Evolutionary conservation across 1,140 invertebrate species (phyloP).

Genomic region (Drosophila erecta): DNA sequence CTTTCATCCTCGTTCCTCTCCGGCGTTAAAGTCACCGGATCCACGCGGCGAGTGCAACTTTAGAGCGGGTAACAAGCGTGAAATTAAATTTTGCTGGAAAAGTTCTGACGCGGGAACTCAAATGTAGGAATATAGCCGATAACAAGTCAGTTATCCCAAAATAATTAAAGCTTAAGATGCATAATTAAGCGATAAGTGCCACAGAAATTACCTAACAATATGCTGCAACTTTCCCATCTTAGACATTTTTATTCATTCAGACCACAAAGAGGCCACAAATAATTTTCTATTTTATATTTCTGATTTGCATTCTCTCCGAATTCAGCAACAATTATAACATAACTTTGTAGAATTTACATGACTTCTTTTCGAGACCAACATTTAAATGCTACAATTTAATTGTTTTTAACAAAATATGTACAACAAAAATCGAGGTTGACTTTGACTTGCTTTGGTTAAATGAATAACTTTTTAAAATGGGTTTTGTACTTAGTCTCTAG

Average conservation of each 20-base stretch:
- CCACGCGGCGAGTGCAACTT: conserved; percentile 26
- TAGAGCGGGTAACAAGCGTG: conserved; percentile 40
- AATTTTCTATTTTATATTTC: conserved; percentile 27
- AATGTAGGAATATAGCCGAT: conserved; percentile 11
- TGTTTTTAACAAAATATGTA: conserved; percentile 28
- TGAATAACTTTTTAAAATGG: conserved; percentile 20
- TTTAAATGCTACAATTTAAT: conserved; percentile 34
- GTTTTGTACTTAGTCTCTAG: conserved; percentile 37
- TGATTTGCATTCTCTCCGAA: conserved; percentile 53
- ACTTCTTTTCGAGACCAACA: conserved; percentile 7
- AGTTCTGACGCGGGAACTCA: conserved; percentile 14
- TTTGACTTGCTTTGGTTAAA: conserved; percentile 8
- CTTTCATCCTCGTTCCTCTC: conserved; percentile 17
- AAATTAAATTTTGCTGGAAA: conserved; percentile 37
- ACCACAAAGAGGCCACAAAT: not conserved
- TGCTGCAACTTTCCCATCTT: not conserved
- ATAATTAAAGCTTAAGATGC: not conserved
- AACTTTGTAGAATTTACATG: conserved; percentile 25
- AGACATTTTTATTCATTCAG: not conserved
- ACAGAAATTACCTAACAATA: not conserved
- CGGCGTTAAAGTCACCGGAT: conserved; percentile 18
- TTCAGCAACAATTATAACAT: conserved; percentile 57
- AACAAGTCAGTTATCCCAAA: conserved; percentile 1
- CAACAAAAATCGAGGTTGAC: conserved; percentile 18
- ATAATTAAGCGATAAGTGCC: not conserved